These are phyloP conservation scores for Rhyacichthys aspro DNA, from an alignment of 2,797 vertebrate species.

Conservation along the genomic window DNA sequence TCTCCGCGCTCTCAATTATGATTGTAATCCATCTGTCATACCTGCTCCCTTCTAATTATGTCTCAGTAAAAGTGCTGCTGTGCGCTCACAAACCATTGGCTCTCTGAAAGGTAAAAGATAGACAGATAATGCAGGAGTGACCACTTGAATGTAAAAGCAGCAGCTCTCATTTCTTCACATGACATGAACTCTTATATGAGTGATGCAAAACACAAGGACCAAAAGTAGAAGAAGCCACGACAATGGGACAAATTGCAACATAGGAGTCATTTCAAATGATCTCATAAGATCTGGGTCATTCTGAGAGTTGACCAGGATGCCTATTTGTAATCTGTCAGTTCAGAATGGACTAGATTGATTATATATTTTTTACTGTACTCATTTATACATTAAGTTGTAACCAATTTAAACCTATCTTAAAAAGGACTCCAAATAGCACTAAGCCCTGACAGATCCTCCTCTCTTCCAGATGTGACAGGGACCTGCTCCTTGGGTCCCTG, in stretches of 20 bases:
- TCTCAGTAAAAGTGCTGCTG: constrained; percentile 61
- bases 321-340: too few species aligned
- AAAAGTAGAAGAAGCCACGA: too few species aligned
- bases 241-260: too few species aligned
- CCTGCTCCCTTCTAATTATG: constrained; percentile 72
- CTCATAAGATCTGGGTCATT: too few species aligned
- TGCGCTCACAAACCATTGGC: constrained; percentile 47
- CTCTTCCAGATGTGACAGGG: constrained; percentile 22
- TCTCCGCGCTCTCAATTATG: constrained; percentile 68
- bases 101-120: constrained; percentile 61
- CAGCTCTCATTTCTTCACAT: constrained; percentile 23
- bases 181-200: constrained; percentile 7
- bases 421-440: constrained; percentile 5
- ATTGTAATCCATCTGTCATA: constrained; percentile 78
- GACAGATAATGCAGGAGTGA: constrained; percentile 64
- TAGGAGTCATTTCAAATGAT: too few species aligned
- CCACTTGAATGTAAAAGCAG: constrained; percentile 58
- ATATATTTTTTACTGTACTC: too few species aligned
- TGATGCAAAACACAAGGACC: constrained; percentile 7
- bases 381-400: too few species aligned
- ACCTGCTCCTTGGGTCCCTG: constrained; percentile 26
- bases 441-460: constrained; percentile 6
- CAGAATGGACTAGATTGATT: too few species aligned
- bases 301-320: too few species aligned
- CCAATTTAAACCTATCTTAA: constrained; percentile 10